Percentiles rank a stretch among this genome's conserved stretches.
Evolutionary conservation across 2,113 vertebrate species (phyloP).

Genomic region (Festucalex cinctus): DNA sequence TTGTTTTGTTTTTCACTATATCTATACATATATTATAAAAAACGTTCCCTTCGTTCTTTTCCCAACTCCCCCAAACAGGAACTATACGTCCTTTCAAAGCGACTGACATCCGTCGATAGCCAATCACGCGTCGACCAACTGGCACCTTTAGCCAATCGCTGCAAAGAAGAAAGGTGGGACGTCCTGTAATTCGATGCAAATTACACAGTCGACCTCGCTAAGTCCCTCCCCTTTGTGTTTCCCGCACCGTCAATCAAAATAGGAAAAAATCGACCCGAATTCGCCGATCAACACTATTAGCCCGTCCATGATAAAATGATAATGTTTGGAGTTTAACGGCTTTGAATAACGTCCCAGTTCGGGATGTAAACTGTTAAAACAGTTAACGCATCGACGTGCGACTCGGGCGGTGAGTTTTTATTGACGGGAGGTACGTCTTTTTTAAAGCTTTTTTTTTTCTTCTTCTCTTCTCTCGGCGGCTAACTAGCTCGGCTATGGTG

Average conservation of each 20-base stretch:
- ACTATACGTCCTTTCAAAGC: conserved; percentile 50
- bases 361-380: conserved; percentile 67
- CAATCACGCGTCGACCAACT: conserved; percentile 38
- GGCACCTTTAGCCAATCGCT: conserved; percentile 65
- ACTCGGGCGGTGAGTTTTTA: conserved; percentile 77
- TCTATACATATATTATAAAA: too few species aligned
- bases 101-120: conserved; percentile 57
- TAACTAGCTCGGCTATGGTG: conserved; percentile 69
- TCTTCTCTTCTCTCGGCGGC: conserved; percentile 67
- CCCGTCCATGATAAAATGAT: conserved; percentile 83
- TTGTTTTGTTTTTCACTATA: too few species aligned
- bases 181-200: conserved; percentile 82
- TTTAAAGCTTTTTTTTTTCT: conserved; percentile 29
- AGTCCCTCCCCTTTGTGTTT: conserved; percentile 97
- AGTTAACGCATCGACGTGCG: conserved; percentile 69
- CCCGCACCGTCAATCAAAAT: conserved; percentile 99
- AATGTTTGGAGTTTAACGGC: conserved; percentile 78
- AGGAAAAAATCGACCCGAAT: conserved; percentile 86
- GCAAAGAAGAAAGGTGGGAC: conserved; percentile 80
- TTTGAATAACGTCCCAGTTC: conserved; percentile 62
- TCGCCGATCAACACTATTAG: conserved; percentile 79
- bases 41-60: conserved; percentile 52
- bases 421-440: conserved; percentile 68
- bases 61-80: conserved; percentile 79
- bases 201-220: conserved; percentile 81